Base-by-base conservation (phyloP, 2,888 invertebrate genomes). In the Tenthredo scrophulariae region DNA sequence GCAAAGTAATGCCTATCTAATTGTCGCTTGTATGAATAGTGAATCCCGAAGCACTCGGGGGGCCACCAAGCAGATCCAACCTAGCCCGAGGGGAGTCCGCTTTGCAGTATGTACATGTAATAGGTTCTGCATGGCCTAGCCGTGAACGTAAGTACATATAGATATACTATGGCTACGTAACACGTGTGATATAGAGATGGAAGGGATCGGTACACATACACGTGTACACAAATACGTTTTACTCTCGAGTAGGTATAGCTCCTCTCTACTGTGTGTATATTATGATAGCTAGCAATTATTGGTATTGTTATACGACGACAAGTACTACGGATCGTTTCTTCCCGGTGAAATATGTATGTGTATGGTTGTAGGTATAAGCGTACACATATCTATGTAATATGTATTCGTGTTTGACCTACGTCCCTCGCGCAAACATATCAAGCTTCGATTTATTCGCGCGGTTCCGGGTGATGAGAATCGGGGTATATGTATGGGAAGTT, bases 1-100 rank as follows among this genome's bases (percentile, higher is more conserved):
- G 80, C 83, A 67, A 67, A 90, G 93, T 93, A 93, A 93, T 93
- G 92, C 93, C 93, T 93, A 93, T 93, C 93, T 93, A 93, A 93
- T 93, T 93, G 93, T 93, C 93, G 93, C 93, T 91, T 93, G 93
- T 93, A 93, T 93, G 93, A 93, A 93, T 93, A 93, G 93, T 93
- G 92, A 92, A 93, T 93, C 93, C 92, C 91, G 91, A 90, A 93
- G 92, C 92, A 93, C 93, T 93, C 90, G 91, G 89, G 67, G 80
- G 50, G 82, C 65, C 82, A 67, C 83, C 67, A 83, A 67, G 70
- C 83, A 70, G 83, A 83, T 83, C 65, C 83, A 70, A 67, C 67
- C 26, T 70, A 40, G 83, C 83, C 83, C n/a, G 46, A 83, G 83
- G 83, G 83, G 29, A 67, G 85, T 58, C 84, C 90, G 91, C 92